These are phyloP conservation scores for Rutilus rutilus DNA, from an alignment of 2,113 vertebrate species.

Conservation along the genomic window DNA sequence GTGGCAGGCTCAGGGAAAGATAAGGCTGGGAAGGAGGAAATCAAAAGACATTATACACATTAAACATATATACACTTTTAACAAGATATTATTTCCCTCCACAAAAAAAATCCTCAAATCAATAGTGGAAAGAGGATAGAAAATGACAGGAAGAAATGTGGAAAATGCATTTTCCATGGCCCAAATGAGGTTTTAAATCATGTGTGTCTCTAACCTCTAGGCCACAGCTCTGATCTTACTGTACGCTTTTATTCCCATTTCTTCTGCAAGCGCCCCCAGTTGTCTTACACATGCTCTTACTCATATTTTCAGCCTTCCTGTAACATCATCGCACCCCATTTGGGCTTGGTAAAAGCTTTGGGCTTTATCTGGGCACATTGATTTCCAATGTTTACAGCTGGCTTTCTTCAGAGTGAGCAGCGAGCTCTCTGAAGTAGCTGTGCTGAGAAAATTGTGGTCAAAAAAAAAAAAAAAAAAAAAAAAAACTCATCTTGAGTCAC, in stretches of 20 bases:
- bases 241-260: background rate
- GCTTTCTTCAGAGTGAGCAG: constrained; percentile 19
- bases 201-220: background rate
- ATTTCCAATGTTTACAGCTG: constrained; percentile 52
- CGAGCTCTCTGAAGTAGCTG: constrained; percentile 23
- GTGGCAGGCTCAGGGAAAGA: constrained; percentile 1
- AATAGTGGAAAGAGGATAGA: background rate
- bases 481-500: background rate
- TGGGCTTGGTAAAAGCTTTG: constrained; percentile 51
- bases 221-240: background rate
- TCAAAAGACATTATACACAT: background rate
- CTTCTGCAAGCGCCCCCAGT: background rate
- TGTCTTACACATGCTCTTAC: background rate
- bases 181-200: background rate
- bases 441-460: background rate
- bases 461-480: too few relatives aligned
- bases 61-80: background rate
- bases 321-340: constrained; percentile 41
- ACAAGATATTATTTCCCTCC: background rate
- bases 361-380: constrained; percentile 50
- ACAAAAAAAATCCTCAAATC: background rate
- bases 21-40: constrained; percentile 16
- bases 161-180: background rate
- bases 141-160: background rate
- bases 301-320: background rate